Base-by-base conservation (phyloP, 1,140 invertebrate genomes). In the Araneus ventricosus region DNA sequence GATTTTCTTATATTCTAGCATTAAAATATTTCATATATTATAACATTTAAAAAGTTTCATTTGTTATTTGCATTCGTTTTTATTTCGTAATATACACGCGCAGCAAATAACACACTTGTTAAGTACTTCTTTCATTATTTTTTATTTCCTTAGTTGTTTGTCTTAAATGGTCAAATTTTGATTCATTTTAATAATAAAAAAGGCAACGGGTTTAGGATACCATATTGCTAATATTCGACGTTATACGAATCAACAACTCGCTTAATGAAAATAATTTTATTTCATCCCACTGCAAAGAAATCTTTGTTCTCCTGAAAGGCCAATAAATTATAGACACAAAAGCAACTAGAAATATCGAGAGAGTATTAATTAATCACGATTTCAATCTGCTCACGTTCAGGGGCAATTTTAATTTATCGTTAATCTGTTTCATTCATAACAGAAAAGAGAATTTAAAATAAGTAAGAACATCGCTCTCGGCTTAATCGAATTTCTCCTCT, bases 371-470 rank as follows among this genome's bases (percentile, higher is more conserved):
- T 75, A 75, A 75, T 75, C 27, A 30, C 70, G 4, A 22, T 34
- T 34, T 75, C 63, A 67, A n/a, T 67, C 63, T 14, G n/a, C 63
- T 67, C 70, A 37, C 70, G 70, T 75, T 75, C 17, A 30, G 34
- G 20, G 17, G 70, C 20, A 75, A 75, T 75, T 75, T 75, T 75
- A 75, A 75, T 75, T 75, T 75, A 75, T 75, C 34, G 30, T 30
- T 75, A 75, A 75, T 75, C 70, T 75, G 70, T 75, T 75, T 75
- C 70, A 75, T 37, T 37, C 27, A 75, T 37, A 75, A 75, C 70
- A 75, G 70, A 75, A 20, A 37, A 34, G 70, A 34, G 70, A 75
- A 75, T 75, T 75, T 75, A 75, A 75, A 75, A 75, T 75, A 75
- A 75, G 70, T 34, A 14, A 14, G 70, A 14, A 75, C 8, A 37